Conservation (phyloP, 2,113 vertebrate genomes). For the Nothoprocta perdicaria region DNA sequence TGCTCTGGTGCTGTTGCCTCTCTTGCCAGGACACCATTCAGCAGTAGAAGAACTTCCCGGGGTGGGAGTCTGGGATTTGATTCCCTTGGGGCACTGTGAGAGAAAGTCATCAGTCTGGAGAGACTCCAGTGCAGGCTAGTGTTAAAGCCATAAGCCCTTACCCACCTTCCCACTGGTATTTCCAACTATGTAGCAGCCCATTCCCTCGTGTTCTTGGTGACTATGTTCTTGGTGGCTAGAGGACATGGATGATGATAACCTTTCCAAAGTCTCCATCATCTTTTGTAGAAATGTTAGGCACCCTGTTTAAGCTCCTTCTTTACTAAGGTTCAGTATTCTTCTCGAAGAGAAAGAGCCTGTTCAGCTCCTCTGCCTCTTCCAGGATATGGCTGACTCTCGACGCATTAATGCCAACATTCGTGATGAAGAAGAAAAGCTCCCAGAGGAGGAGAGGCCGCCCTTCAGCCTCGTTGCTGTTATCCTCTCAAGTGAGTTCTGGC, state of each 20-base stretch:
- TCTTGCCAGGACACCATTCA: background rate
- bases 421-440: slow-evolving; percentile 90
- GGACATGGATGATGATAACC: fast-evolving
- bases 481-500: slow-evolving; percentile 98
- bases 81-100: background rate
- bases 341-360: background rate
- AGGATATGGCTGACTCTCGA: slow-evolving; percentile 97
- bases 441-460: slow-evolving; percentile 83
- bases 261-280: background rate
- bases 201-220: background rate
- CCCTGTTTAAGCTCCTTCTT: background rate
- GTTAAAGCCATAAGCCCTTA: background rate
- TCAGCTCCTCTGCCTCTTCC: background rate
- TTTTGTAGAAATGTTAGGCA: fast-evolving
- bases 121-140: background rate
- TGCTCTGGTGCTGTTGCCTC: background rate
- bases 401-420: slow-evolving; percentile 94
- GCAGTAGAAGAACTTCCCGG: background rate
- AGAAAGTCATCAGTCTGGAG: background rate
- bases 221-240: background rate
- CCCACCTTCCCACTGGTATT: background rate
- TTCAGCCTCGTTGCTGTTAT: slow-evolving; percentile 90
- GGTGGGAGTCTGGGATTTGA: background rate
- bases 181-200: background rate
- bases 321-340: background rate